A percentile compares a stretch with the other conserved stretches of the same genome.
Conservation (phyloP, 2,888 invertebrate species). For the Operophtera brumata region DNA sequence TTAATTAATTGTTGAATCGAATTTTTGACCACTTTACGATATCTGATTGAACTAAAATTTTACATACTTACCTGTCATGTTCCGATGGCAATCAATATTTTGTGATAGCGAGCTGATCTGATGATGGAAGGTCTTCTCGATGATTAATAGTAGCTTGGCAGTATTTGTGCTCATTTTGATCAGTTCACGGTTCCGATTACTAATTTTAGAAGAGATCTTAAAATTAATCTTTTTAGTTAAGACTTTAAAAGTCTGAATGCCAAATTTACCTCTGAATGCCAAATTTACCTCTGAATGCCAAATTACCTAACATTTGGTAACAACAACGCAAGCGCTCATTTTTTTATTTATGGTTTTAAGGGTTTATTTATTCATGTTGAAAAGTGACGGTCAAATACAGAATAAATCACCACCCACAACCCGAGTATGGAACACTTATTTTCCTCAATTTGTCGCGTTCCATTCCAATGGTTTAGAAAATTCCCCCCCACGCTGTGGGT, state of each 20-base stretch:
- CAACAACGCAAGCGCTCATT: neutral
- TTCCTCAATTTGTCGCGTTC: slow-evolving; percentile 38
- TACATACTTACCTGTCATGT: too few relatives aligned
- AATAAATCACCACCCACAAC: slow-evolving; percentile 3
- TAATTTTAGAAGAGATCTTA: too few relatives aligned
- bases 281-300: neutral
- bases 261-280: neutral
- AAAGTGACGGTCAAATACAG: neutral
- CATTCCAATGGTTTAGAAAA: slow-evolving; percentile 50
- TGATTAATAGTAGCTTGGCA: too few relatives aligned
- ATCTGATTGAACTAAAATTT: too few relatives aligned
- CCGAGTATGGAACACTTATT: slow-evolving; percentile 25
- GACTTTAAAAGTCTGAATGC: too few relatives aligned
- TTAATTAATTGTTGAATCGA: too few relatives aligned
- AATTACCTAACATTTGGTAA: neutral
- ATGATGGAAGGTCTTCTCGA: too few relatives aligned
- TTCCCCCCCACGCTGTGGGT: slow-evolving; percentile 43
- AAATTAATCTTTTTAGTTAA: too few relatives aligned
- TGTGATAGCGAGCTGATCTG: too few relatives aligned
- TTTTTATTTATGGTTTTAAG: neutral
- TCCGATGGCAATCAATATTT: slow-evolving; percentile 23
- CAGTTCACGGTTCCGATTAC: too few relatives aligned
- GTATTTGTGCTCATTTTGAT: too few relatives aligned
- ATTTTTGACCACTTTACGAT: too few relatives aligned
- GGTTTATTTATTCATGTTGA: neutral